Evolutionary conservation across 2,113 vertebrate genomes (phyloP).

Genomic region (Campylomormyrus tamandua): DNA sequence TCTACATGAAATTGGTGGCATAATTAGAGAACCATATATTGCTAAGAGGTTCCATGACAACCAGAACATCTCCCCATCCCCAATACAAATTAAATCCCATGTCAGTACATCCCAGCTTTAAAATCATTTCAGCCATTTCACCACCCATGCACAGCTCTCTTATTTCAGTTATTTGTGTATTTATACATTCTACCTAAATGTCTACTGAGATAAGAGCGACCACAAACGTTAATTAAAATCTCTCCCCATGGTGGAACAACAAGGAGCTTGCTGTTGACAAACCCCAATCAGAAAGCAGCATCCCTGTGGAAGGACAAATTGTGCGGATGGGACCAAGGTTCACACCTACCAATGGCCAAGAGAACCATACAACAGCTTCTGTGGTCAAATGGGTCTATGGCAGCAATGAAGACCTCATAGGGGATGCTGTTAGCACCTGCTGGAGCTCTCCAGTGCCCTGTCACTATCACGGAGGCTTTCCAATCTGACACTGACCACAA

Average conservation of each 20-base stretch:
- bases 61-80: not conserved
- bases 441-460: not conserved
- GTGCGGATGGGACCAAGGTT: constrained; percentile 19
- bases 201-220: not conserved
- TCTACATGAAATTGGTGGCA: constrained; percentile 38
- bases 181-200: not conserved
- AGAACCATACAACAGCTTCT: not conserved
- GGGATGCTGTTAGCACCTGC: constrained; percentile 44
- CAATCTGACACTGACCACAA: constrained; percentile 13
- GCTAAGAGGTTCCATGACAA: not conserved
- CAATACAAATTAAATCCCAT: not conserved
- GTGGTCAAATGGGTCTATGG: not conserved
- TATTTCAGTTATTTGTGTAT: not conserved
- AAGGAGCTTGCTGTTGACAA: not conserved
- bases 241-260: not conserved
- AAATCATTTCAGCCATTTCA: not conserved
- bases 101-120: not conserved
- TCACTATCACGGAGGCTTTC: constrained; percentile 9
- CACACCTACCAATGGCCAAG: constrained; percentile 26
- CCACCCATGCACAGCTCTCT: not conserved
- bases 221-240: not conserved
- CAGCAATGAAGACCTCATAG: constrained; percentile 15
- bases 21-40: not conserved
- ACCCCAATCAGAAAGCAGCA: not conserved
- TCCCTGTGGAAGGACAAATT: constrained; percentile 1